Conservation (phyloP, 1,140 invertebrate genomes). For the Ericerus pela region DNA sequence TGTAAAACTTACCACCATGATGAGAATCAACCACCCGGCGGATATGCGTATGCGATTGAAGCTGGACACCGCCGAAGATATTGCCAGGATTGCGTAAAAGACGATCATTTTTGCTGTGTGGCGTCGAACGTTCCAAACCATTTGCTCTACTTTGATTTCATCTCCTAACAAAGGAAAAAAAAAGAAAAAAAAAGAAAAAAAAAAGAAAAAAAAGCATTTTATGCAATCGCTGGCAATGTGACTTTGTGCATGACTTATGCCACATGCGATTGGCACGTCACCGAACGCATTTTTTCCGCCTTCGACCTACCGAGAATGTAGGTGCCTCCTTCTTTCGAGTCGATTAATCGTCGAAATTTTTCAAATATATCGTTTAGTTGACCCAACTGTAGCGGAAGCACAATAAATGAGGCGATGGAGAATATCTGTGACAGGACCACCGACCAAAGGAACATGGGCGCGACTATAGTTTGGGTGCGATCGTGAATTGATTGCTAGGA, state of each 20-base stretch:
- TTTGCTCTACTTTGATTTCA: not conserved
- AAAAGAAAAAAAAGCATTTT: not conserved
- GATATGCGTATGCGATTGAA: conserved; percentile 14
- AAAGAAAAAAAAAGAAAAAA: not conserved
- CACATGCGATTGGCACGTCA: no score
- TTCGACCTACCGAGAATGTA: no score
- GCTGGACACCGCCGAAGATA: conserved; percentile 2
- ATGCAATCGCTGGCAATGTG: no score
- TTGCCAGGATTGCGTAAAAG: not conserved
- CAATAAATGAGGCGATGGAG: not conserved
- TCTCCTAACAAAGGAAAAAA: conserved; percentile 1
- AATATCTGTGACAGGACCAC: conserved; percentile 7
- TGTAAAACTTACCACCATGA: conserved; percentile 12
- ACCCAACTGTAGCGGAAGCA: conserved; percentile 7
- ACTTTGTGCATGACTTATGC: no score
- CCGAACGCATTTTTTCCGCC: no score
- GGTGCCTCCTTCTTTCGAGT: not conserved
- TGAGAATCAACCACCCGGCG: not conserved
- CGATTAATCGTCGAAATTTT: not conserved
- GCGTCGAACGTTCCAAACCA: not conserved
- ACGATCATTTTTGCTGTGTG: conserved; percentile 7
- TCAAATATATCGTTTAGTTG: conserved; percentile 8
- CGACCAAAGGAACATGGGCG: conserved; percentile 13
- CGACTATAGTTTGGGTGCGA: conserved; percentile 14
- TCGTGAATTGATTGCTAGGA: conserved; percentile 14